A percentile compares a stretch with the other conserved stretches of the same genome.
Conservation (phyloP, 2,797 vertebrate species). For the Alexandromys oeconomus region DNA sequence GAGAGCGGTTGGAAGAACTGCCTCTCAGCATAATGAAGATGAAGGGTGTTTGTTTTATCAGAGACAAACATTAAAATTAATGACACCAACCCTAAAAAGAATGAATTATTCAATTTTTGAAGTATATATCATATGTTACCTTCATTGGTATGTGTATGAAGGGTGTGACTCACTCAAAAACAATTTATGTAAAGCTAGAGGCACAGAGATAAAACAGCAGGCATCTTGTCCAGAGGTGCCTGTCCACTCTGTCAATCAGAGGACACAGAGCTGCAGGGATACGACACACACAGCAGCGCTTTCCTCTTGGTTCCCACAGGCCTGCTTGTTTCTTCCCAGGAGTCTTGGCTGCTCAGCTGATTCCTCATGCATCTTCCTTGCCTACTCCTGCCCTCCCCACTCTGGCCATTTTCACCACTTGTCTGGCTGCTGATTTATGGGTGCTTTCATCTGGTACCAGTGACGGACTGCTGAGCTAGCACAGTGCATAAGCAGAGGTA, state of each 20-base stretch:
- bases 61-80: slow-evolving; percentile 87
- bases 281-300: not conserved
- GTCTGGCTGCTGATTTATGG: slow-evolving; percentile 60
- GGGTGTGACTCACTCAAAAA: slow-evolving; percentile 9
- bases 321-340: not conserved
- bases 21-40: slow-evolving; percentile 93
- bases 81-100: slow-evolving; percentile 77
- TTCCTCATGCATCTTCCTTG: not conserved
- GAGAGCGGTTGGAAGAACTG: slow-evolving; percentile 82
- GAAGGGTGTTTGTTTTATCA: slow-evolving; percentile 86
- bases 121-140: slow-evolving; percentile 26
- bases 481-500: not conserved
- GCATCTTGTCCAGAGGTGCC: fast-evolving
- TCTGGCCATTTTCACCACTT: not conserved
- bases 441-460: not conserved
- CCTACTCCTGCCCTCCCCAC: not conserved
- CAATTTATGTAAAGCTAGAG: not conserved
- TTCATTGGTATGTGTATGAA: not conserved
- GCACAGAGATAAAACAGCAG: not conserved
- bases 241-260: not conserved
- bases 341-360: not conserved
- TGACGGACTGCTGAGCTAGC: slow-evolving; percentile 41
- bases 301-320: not conserved
- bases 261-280: not conserved
- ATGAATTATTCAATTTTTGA: slow-evolving; percentile 76